Evolutionary conservation across 92 coral and sea anemone species (phyloP).

Genomic region (Zoanthus sociatus): DNA sequence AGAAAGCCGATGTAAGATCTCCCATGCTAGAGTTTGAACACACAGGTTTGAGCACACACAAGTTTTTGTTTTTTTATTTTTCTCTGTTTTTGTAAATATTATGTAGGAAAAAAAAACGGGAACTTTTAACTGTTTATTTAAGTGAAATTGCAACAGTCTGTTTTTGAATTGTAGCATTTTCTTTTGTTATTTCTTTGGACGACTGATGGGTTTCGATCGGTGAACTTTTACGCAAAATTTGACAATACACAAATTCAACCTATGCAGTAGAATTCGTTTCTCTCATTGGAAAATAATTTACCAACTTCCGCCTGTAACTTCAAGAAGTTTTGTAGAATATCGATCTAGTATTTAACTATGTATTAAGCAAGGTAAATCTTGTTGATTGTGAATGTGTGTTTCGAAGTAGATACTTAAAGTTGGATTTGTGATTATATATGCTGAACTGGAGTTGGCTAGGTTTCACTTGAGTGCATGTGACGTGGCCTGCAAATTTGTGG

Average conservation of each 20-base stretch:
- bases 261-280: background rate
- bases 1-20: constrained; percentile 59
- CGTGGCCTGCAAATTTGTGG: constrained; percentile 23
- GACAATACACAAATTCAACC: too few relatives aligned
- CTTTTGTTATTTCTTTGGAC: too few relatives aligned
- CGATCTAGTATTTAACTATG: background rate
- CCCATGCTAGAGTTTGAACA: constrained; percentile 86
- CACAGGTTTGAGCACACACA: constrained; percentile 60
- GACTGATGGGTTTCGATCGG: too few relatives aligned
- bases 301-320: background rate
- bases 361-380: background rate
- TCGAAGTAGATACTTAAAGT: background rate
- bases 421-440: background rate
- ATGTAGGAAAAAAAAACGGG: background rate
- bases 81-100: constrained; percentile 2
- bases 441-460: background rate
- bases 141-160: background rate
- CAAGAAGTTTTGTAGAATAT: background rate
- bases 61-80: background rate
- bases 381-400: background rate
- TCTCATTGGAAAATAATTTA: background rate
- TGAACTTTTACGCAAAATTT: too few relatives aligned
- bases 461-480: background rate
- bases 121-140: background rate
- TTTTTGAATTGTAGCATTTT: too few relatives aligned